Percentiles rank a stretch among this genome's conserved stretches.
Evolutionary conservation across 2,888 invertebrate genomes (phyloP).

Genomic region (Stramonita haemastoma): DNA sequence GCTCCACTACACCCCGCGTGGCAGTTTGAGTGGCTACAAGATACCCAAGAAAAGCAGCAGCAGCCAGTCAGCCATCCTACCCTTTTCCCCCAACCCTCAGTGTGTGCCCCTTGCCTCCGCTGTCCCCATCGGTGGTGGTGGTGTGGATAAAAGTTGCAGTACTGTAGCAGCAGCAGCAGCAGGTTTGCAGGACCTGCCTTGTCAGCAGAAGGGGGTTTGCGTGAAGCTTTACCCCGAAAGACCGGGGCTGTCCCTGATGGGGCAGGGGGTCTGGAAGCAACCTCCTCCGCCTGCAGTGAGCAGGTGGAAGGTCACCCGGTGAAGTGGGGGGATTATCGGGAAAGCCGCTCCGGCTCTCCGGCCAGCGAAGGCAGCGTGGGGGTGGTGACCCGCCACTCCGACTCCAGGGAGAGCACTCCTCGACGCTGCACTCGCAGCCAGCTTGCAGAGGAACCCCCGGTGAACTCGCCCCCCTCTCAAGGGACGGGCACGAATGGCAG

Average conservation of each 20-base stretch:
- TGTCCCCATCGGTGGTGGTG: not conserved
- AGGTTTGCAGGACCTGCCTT: not conserved
- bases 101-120: not conserved
- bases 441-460: conserved; percentile 44
- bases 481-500: conserved; percentile 25
- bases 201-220: not conserved
- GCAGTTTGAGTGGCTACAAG: conserved; percentile 52
- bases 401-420: conserved; percentile 50
- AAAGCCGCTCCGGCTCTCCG: conserved; percentile 52
- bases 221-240: not conserved
- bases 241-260: not conserved
- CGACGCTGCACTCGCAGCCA: conserved; percentile 51
- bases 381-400: conserved; percentile 39
- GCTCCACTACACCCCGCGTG: conserved; percentile 50
- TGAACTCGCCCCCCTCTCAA: conserved; percentile 39
- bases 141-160: not conserved
- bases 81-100: conserved; percentile 15
- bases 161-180: not conserved
- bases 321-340: conserved; percentile 29
- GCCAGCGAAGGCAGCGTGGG: conserved; percentile 47
- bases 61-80: conserved; percentile 7
- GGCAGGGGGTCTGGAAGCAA: not conserved
- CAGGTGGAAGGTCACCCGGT: not conserved
- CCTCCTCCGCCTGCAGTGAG: not conserved
- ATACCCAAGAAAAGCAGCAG: conserved; percentile 50